A percentile compares a stretch with the other conserved stretches of the same genome.
Conservation (phyloP, 2,797 vertebrate genomes). For the Labroides dimidiatus region DNA sequence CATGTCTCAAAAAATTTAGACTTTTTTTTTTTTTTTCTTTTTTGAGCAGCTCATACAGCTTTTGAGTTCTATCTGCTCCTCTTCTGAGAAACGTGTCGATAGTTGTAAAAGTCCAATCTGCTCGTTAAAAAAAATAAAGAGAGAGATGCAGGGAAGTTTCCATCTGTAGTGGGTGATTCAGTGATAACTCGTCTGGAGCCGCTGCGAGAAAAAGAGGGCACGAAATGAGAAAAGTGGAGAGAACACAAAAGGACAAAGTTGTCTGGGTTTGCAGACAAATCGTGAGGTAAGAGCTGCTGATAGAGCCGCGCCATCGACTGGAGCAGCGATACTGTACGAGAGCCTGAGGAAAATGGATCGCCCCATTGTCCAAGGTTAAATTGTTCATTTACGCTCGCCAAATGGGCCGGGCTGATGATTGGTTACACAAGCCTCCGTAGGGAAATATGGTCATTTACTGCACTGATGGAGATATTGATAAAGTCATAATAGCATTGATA, state of each 20-base stretch:
- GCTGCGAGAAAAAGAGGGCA: not conserved
- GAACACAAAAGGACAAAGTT: conserved; percentile 32
- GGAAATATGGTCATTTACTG: conserved; percentile 72
- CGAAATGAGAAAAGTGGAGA: conserved; percentile 26
- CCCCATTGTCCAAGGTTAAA: conserved; percentile 75
- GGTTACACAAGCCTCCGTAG: conserved; percentile 57
- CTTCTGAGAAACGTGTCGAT: conserved; percentile 33
- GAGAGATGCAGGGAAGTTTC: conserved; percentile 42
- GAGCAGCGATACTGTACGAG: conserved; percentile 10
- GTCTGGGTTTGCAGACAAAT: conserved; percentile 39
- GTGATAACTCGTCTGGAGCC: conserved; percentile 34
- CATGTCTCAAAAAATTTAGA: not conserved
- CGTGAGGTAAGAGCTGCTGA: conserved; percentile 34
- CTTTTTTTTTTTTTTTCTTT: too few species aligned
- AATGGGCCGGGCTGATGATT: conserved; percentile 50
- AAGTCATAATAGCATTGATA: conserved; percentile 74
- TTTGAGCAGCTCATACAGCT: too few species aligned
- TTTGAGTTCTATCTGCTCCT: conserved; percentile 18
- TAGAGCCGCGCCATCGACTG: conserved; percentile 13
- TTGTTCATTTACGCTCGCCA: conserved; percentile 52
- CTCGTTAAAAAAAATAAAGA: too few species aligned
- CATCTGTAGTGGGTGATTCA: conserved; percentile 31
- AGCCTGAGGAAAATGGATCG: conserved; percentile 38
- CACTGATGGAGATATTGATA: conserved; percentile 76
- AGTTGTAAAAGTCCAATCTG: conserved; percentile 38